Percentiles rank a stretch among this genome's conserved stretches.
phyloP scores from a whole-genome alignment of 2,797 vertebrate genomes.

The Phoxinus dragarum region DNA sequence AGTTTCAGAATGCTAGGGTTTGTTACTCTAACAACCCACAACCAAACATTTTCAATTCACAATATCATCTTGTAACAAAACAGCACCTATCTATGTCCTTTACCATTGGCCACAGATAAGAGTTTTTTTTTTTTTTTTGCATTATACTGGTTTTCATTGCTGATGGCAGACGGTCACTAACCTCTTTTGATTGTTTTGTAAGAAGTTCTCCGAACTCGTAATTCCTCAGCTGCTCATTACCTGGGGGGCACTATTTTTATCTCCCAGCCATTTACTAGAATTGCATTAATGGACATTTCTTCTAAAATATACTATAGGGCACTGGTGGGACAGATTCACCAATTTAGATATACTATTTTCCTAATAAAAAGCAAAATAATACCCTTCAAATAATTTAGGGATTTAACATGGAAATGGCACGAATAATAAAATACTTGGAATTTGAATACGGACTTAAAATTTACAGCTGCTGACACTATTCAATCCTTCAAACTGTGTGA shows the following conservation, averaged over 20 bases:
- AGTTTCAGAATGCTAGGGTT: neutral
- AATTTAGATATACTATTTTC: neutral
- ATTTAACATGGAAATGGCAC: neutral
- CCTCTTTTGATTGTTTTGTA: slow-evolving; percentile 23
- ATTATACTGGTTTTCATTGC: neutral
- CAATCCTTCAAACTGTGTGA: neutral
- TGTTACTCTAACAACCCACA: neutral
- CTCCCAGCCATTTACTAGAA: slow-evolving; percentile 12
- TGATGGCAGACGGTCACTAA: slow-evolving; percentile 17
- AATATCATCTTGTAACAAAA: neutral
- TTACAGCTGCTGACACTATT: neutral
- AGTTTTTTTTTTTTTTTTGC: neutral
- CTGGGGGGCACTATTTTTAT: slow-evolving; percentile 15
- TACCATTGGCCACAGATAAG: neutral
- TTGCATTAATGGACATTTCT: slow-evolving; percentile 12
- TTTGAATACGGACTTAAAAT: neutral
- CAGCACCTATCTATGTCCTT: neutral
- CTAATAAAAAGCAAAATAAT: neutral
- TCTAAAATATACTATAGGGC: neutral
- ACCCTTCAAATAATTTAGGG: neutral
- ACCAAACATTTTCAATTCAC: neutral
- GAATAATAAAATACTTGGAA: neutral
- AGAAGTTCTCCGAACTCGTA: neutral
- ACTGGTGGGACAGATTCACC: neutral
- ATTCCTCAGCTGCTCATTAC: slow-evolving; percentile 22